Base-by-base conservation (phyloP, 2,113 vertebrate genomes). In the Cryptoleucopteryx plumbea region DNA sequence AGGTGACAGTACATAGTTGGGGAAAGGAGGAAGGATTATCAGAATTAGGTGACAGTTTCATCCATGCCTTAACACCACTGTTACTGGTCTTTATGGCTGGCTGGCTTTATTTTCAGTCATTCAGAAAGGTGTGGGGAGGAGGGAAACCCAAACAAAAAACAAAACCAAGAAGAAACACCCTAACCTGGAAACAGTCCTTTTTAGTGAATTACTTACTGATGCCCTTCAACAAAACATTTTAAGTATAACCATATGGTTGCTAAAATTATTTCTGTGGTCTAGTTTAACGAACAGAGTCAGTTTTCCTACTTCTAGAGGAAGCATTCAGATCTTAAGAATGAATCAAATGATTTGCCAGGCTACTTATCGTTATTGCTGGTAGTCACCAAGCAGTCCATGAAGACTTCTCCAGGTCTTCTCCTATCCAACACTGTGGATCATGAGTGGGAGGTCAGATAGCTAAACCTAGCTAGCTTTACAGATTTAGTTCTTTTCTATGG, bases 141-240 rank as follows among this genome's bases (percentile, higher is more conserved):
- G 36, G 6, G 3, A 38, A 34, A 72, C 7, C 1, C 7, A 22
- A 27, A 23, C 40, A 50, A 47, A n/a, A 17, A 56, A 22, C 9
- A 29, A 43, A 32, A 6, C 21, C 20, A 34, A 25, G 11, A 43
- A 36, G 56, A 82, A 59, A 3, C 7, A 1, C 6, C 10, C 43
- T 21, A 59, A 56, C 16, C 36, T 72, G 10, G 23, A 71, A 93
- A 72, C 11, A 56, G 34, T 63, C 36, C 22, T 75, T 86, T 86
- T 55, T 36, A 65, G 47, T 71, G 38, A 66, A 86, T 90, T 83
- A 88, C n/a, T 95, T 88, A 85, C 71, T 90, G 58, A 66, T 88
- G 67, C 7, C 88, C 68, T 86, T 92, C 68, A 82, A 6, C 38
- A 31, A 31, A 93, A 10, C 47, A 63, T 32, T 65, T 32, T 65